Evolutionary conservation across 2,113 vertebrate species (phyloP).

Genomic region (Hymenochirus boettgeri): DNA sequence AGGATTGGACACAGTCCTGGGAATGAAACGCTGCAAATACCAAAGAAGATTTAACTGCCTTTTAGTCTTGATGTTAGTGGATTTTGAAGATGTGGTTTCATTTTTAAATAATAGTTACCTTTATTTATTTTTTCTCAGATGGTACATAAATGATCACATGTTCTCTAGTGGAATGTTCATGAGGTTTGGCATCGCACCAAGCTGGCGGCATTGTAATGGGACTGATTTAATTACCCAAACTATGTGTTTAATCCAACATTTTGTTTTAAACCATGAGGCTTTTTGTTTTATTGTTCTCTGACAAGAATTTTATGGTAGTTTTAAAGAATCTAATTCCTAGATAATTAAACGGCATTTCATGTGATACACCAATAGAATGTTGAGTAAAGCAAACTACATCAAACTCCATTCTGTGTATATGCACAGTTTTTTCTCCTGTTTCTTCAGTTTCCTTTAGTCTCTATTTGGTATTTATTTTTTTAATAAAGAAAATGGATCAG

Average conservation of each 20-base stretch:
- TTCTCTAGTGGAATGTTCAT: not conserved
- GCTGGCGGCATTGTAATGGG: slow-evolving; percentile 13
- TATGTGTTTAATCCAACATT: slow-evolving; percentile 20
- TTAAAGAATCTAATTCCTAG: slow-evolving; percentile 19
- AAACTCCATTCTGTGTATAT: no score
- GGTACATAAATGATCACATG: slow-evolving; percentile 9
- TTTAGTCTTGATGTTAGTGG: not conserved
- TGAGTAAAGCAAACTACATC: not conserved
- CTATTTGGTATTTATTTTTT: no score
- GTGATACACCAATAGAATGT: not conserved
- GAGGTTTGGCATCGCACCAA: slow-evolving; percentile 23
- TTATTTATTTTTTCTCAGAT: not conserved
- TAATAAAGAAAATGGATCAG: no score
- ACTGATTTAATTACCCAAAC: slow-evolving; percentile 23
- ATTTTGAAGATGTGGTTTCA: not conserved
- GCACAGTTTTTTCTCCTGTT: no score
- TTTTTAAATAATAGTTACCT: not conserved
- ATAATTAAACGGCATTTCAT: slow-evolving; percentile 10
- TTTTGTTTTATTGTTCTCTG: not conserved
- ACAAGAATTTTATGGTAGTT: slow-evolving; percentile 10
- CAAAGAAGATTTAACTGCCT: not conserved
- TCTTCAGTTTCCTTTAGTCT: no score
- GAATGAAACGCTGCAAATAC: slow-evolving; percentile 10
- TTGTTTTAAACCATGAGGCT: not conserved
- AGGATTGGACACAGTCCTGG: slow-evolving; percentile 39